Evolutionary conservation across 2,113 vertebrate genomes (phyloP), one percentile per base, ranked within the genome.

Genomic region (Calypte anna): DNA sequence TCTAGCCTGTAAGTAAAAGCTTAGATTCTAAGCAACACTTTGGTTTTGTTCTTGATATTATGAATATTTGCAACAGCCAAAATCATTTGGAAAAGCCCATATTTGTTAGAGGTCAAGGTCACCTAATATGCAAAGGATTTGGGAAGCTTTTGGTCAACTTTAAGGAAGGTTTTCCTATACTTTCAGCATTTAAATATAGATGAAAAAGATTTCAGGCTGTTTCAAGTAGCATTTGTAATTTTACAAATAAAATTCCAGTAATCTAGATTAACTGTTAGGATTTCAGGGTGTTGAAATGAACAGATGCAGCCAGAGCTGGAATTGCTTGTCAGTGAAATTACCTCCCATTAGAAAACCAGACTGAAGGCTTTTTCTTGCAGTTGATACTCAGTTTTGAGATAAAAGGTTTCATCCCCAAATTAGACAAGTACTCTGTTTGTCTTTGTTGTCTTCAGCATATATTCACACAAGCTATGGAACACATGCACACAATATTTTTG

Each of bases 371-470:
- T 87, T 53, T 69, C 46, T 57, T 91, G 59, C 33, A 55, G 59
- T 64, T 75, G 40, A 46, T 81, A 27, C 14, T 77, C 22, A 30
- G 25, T 75, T 91, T 80, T 23, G 16, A 77, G 83, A 72, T 61
- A 92, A 82, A 96, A 91, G 30, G 46, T 55, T 69, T 81, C 69
- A 50, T 77, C 50, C 50, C 68, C 46, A 59, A 81, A 90, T 90
- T 80, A 86, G 76, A 43, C 57, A 88, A 84, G 40, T 48, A 13
- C 23, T 72, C 50, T 86, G 46, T 44, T 61, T 85, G 18, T 54
- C 30, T 91, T 91, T 92, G 59, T 68, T 55, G 75, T 43, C 40
- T 51, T 57, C 25, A 31, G 7, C 58, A 61, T 10, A 61, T 68
- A 73, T 30, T 55, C 38, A 68, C 20, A 55, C 10, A 67, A 63